Evolutionary conservation across 2,797 vertebrate genomes (phyloP).

Genomic region (Mormyrus proboscirostris): DNA sequence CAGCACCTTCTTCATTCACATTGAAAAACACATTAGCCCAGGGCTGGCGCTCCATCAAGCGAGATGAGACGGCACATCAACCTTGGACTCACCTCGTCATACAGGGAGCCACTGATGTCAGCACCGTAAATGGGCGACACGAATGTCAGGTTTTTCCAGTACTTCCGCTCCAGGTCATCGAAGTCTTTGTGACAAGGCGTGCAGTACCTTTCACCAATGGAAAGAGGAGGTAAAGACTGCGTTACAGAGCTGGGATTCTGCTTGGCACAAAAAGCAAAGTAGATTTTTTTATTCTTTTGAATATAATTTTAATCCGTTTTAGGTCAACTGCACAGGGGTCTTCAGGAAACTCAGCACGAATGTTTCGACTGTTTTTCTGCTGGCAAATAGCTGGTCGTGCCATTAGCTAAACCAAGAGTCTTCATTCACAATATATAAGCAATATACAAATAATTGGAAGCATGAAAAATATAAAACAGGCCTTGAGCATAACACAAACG

Average conservation of each 20-base stretch:
- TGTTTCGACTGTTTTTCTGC: not conserved
- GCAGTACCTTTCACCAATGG: conserved; percentile 71
- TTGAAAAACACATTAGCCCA: not conserved
- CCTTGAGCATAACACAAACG: not conserved
- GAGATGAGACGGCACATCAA: not conserved
- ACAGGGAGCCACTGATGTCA: conserved; percentile 90
- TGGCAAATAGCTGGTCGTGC: not conserved
- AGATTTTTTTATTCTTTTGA: not conserved
- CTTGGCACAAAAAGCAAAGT: not conserved
- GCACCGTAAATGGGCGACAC: conserved; percentile 95
- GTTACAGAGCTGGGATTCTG: not conserved
- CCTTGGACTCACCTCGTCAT: conserved; percentile 74
- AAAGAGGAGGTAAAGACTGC: not conserved
- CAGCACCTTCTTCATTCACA: not conserved
- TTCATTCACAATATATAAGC: not conserved
- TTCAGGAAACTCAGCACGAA: not conserved
- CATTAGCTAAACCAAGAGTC: not conserved
- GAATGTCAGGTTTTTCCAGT: conserved; percentile 98
- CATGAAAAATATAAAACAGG: not conserved
- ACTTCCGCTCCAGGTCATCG: conserved; percentile 93
- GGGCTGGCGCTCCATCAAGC: not conserved
- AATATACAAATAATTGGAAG: not conserved
- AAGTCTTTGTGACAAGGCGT: conserved; percentile 94
- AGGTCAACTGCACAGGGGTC: not conserved
- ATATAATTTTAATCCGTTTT: not conserved